Conservation (phyloP, 1,140 invertebrate species). For the Ceratosolen solmsi region DNA sequence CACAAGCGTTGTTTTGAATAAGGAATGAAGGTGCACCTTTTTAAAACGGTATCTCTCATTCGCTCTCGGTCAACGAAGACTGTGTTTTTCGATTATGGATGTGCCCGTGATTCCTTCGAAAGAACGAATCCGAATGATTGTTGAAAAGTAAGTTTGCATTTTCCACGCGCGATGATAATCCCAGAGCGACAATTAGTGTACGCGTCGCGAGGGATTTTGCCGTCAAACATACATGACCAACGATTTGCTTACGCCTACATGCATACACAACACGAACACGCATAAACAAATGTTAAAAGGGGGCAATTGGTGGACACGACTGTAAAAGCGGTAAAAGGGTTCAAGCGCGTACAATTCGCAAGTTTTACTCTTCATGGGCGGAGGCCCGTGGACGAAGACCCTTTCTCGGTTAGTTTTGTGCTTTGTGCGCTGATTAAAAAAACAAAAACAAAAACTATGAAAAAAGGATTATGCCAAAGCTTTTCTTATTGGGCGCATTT, state of each 20-base stretch:
- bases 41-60: neutral
- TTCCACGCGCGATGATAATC: constrained; percentile 30
- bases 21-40: neutral
- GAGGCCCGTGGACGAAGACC: neutral
- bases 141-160: constrained; percentile 25
- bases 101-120: neutral
- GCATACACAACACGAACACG: too few relatives aligned
- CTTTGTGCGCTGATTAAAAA: neutral
- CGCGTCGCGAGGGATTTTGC: constrained; percentile 19
- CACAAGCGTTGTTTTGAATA: neutral
- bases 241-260: neutral
- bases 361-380: neutral
- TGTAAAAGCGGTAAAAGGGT: constrained; percentile 7
- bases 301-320: neutral
- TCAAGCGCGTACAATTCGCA: neutral
- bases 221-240: neutral
- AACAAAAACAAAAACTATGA: neutral
- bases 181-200: constrained; percentile 18
- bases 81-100: constrained; percentile 24
- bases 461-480: neutral
- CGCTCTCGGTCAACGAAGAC: neutral
- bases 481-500: neutral
- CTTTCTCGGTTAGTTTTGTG: constrained; percentile 4
- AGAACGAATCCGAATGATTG: neutral
- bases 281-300: neutral